Evolutionary conservation across 2,797 vertebrate genomes (phyloP), one percentile per base, ranked within the genome.

Genomic region (Sternotherus odoratus): DNA sequence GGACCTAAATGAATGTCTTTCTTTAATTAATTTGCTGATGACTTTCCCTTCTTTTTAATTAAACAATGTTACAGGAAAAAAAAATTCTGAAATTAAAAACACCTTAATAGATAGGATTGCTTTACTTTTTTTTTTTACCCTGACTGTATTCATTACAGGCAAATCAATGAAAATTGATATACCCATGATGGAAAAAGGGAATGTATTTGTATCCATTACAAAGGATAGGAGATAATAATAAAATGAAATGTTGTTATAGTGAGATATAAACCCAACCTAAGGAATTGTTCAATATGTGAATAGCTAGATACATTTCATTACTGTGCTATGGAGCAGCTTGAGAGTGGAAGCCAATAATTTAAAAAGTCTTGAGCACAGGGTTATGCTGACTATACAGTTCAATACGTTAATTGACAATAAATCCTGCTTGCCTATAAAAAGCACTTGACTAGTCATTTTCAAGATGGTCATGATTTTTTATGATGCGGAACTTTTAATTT

Each of bases 401-500:
- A 98, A 98, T 98, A 98, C 97, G 95, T 98, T 98, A 98, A 98
- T 98, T 98, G 98, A 98, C 98, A 98, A 98, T 98, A 98, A 98
- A 98, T 98, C 97, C 97, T 95, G 92, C 97, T 98, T 97, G 96
- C 97, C 97, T 98, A 98, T 98, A 98, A 98, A 98, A 98, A 97
- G 96, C 97, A 97, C 97, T 98, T 98, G 98, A 98, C 96, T 98
- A 97, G 98, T 98, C 98, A 97, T 98, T 98, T 98, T 98, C 98
- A 98, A 98, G 98, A 98, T 98, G 98, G 98, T 97, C 97, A 94
- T 98, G 98, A 98, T 98, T 98, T 98, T 98, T 98, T 98, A 98
- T 98, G 98, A 98, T 97, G 98, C 96, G 53, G 98, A 98, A 98
- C 98, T 98, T 98, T 98, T 98, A 98, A 98, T 98, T 98, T 98